A percentile compares a stretch with the other conserved stretches of the same genome.
These are phyloP conservation scores for Alca torda DNA, from an alignment of 2,797 vertebrate genomes.

Conservation along the genomic window DNA sequence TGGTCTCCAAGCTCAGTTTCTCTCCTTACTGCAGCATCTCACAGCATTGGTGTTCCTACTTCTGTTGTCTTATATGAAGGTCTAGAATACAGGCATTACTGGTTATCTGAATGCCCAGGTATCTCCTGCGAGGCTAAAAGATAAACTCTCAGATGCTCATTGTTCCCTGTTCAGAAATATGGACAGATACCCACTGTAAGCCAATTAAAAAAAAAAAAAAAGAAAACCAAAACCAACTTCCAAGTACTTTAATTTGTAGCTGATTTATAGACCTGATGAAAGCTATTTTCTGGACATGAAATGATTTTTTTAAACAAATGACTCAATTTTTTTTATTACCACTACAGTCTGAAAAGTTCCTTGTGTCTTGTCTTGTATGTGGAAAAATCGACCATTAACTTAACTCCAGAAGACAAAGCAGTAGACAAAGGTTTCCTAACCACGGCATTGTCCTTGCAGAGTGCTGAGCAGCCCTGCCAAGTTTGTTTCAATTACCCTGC, in stretches of 20 bases:
- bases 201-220: neutral
- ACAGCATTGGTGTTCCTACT: neutral
- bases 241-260: neutral
- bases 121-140: neutral
- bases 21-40: neutral
- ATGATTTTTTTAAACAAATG: neutral
- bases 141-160: neutral
- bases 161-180: neutral
- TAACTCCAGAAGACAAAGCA: neutral
- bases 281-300: neutral
- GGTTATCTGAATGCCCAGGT: neutral
- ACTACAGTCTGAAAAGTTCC: neutral
- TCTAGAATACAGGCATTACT: neutral
- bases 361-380: neutral
- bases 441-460: neutral
- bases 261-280: constrained; percentile 3
- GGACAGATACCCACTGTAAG: neutral
- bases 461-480: neutral
- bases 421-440: neutral
- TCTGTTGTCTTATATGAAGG: neutral
- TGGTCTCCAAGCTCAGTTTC: neutral
- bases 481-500: constrained; percentile 1
- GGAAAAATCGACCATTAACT: neutral
- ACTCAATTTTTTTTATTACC: neutral
- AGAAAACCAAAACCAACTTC: rapidly evolving